These are phyloP conservation scores for Subacronicta megacephala DNA, from an alignment of 2,888 invertebrate genomes.

Conservation along the genomic window DNA sequence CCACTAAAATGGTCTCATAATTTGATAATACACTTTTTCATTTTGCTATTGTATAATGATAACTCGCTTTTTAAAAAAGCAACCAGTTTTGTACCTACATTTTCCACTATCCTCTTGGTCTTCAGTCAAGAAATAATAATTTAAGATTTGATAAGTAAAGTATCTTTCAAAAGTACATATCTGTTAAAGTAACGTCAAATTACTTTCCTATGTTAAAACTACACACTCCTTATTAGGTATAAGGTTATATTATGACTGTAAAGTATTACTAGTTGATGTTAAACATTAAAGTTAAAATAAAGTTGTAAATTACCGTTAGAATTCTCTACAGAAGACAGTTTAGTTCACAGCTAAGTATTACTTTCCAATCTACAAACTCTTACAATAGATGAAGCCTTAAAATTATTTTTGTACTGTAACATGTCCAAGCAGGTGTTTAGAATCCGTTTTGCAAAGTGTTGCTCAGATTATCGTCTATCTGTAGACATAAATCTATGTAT, in stretches of 20 bases:
- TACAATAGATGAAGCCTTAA: slow-evolving; percentile 32
- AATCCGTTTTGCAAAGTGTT: slow-evolving; percentile 52
- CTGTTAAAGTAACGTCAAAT: slow-evolving; percentile 79
- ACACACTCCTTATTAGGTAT: slow-evolving; percentile 59
- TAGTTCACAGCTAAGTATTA: slow-evolving; percentile 18
- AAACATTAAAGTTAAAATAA: slow-evolving; percentile 60
- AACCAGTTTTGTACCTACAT: slow-evolving; percentile 34
- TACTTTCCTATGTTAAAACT: slow-evolving; percentile 67
- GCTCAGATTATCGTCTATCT: slow-evolving; percentile 61
- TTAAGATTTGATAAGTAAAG: slow-evolving; percentile 61
- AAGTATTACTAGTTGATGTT: slow-evolving; percentile 81
- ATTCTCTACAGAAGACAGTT: slow-evolving; percentile 25
- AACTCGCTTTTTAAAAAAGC: slow-evolving; percentile 22
- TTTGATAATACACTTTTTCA: slow-evolving; percentile 37
- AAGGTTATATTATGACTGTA: slow-evolving; percentile 65
- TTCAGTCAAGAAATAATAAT: slow-evolving; percentile 50
- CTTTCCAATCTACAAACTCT: slow-evolving; percentile 18
- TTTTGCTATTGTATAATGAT: slow-evolving; percentile 37
- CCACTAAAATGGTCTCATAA: slow-evolving; percentile 54
- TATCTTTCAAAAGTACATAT: slow-evolving; percentile 83
- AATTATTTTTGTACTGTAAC: slow-evolving; percentile 29
- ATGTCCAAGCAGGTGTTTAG: slow-evolving; percentile 40
- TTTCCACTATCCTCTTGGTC: slow-evolving; percentile 38
- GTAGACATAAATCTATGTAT: slow-evolving; percentile 52
- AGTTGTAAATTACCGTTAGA: slow-evolving; percentile 51